Base-by-base conservation (phyloP, 2,888 invertebrate species). In the Parnassius mnemosyne region DNA sequence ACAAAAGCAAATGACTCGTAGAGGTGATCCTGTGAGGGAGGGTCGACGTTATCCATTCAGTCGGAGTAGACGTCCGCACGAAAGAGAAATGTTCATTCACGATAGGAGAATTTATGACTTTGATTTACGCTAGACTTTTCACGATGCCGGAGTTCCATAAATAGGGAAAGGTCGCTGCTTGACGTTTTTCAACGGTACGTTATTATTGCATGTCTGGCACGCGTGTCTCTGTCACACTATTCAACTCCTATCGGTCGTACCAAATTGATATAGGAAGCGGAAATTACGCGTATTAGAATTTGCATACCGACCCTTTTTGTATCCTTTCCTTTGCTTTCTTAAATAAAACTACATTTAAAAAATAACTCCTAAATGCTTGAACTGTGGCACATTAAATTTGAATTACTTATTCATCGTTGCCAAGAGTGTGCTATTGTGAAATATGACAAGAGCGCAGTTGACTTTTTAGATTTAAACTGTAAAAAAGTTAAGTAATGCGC, bases 1-100 rank as follows among this genome's bases (percentile, higher is more conserved):
- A 91, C 90, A 90, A 91, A 90, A 89, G 90, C 90, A 90, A 90
- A 90, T 90, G 90, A 89, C 89, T 89, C 79, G 83, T 85, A 79
- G 87, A 89, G 90, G 90, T 90, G 90, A 90, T 90, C 87, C 88
- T 80, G 80, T 78, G 78, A 83, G 87, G 80, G 87, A 84, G 87
- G 87, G 87, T 82, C 87, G 85, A 83, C 85, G 87, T 87, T 89
- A 89, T 89, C 89, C 89, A 89, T 90, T 89, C 88, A 89, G 76
- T 80, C 82, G 79, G 80, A 81, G 82, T 84, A 87, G 89, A 89
- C 89, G 87, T 87, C 85, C 85, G 83, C 83, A 79, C 72, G 69
- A 75, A 88, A 89, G 90, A 89, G 90, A 89, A 89, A 90, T 90
- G 89, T 89, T 89, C 89, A 88, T 89, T 89, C 88, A 88, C 87